A percentile compares a stretch with the other conserved stretches of the same genome.
Evolutionary conservation across 1,140 invertebrate species (phyloP).

Genomic region (Bursaphelenchus mucronatus): DNA sequence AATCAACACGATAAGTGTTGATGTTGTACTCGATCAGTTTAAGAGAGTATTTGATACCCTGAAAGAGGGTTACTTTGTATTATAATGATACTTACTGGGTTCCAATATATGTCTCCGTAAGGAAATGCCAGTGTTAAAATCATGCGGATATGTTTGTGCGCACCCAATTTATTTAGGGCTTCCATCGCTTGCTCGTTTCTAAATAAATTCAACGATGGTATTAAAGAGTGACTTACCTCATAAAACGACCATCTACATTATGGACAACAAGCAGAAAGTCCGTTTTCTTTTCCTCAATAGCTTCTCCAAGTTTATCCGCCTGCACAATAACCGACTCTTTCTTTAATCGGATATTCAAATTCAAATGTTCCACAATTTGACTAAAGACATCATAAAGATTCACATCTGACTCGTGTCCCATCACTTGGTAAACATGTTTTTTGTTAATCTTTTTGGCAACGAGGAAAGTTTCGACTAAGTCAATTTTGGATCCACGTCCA

Average conservation of each 20-base stretch:
- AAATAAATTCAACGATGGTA: background rate
- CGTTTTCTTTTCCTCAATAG: constrained; percentile 1
- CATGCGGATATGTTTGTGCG: background rate
- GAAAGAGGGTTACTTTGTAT: background rate
- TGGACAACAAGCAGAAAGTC: constrained; percentile 11
- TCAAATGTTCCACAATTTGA: constrained; percentile 8
- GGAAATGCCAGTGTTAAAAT: constrained; percentile 7
- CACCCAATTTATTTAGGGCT: background rate
- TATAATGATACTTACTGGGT: constrained; percentile 4
- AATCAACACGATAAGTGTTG: constrained; percentile 11
- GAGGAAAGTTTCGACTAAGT: constrained; percentile 18
- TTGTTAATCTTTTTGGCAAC: background rate
- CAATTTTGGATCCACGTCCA: constrained; percentile 18
- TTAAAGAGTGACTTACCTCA: constrained; percentile 19
- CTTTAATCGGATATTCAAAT: background rate
- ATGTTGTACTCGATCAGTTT: constrained; percentile 16
- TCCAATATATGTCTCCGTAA: constrained; percentile 21
- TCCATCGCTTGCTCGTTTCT: background rate
- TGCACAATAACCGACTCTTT: background rate
- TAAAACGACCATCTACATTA: constrained; percentile 5
- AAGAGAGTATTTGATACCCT: background rate
- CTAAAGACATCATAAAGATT: background rate
- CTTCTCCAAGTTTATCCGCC: constrained; percentile 6
- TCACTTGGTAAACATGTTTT: background rate
- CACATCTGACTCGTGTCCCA: constrained; percentile 7